Base-by-base conservation (phyloP, 2,888 invertebrate species). In the Schizaphis graminum region DNA sequence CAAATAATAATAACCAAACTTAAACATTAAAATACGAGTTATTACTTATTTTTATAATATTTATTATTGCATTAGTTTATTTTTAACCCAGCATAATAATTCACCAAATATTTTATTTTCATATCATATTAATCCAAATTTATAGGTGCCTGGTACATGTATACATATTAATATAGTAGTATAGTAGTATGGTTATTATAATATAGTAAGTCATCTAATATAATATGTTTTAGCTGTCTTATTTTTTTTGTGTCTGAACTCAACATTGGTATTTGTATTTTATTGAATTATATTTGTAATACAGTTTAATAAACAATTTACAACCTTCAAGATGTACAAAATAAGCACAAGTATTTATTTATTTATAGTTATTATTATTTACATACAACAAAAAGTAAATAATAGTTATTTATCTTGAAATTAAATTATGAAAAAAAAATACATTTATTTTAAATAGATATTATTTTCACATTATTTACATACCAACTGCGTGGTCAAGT, bases 161-260 rank as follows among this genome's bases (percentile, higher is more conserved):
- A 89, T 24, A 88, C 56, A 88, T 53, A 53, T n/a, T n/a, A n/a
- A n/a, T n/a, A n/a, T n/a, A n/a, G n/a, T n/a, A n/a, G 35, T 88
- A 88, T 88, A 13, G 13, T 88, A 88, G 56, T 88, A 88, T 89
- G 56, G 35, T 89, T 89, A 56, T 86, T 86, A 86, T 86, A 86
- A 85, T 85, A 85, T 85, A 85, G 85, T 85, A 86, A n/a, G n/a
- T n/a, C 89, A 89, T 57, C 26, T 89, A 24, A 89, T 89, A n/a
- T n/a, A n/a, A 89, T 89, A 89, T 89, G n/a, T n/a, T 89, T 89
- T 89, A 89, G 89, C 57, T 61, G 28, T 28, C 28, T 61, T n/a
- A 61, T 61, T 61, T 61, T 10, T 61, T 61, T 61, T 61, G 61
- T 61, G 61, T 61, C 10, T 61, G 61, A 61, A 61, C 61, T 61